phyloP scores from a whole-genome alignment of 1,140 invertebrate species.

The Hylaeus volcanicus region DNA sequence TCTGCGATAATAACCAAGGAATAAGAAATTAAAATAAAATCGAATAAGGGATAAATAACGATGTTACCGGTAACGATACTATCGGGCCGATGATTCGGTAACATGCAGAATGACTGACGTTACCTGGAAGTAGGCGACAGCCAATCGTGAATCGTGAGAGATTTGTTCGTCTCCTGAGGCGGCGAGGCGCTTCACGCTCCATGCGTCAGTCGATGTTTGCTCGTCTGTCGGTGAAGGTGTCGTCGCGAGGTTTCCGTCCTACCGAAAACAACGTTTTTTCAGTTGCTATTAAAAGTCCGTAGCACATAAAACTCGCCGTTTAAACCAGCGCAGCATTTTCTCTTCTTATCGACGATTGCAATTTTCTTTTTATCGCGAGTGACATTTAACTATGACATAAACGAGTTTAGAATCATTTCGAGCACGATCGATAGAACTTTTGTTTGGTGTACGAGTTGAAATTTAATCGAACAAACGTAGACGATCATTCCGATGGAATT shows the following conservation, averaged over 20 bases:
- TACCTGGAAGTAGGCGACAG: conserved; percentile 40
- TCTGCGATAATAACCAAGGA: neutral
- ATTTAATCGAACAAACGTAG: neutral
- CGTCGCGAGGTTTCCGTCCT: neutral
- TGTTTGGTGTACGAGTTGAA: neutral
- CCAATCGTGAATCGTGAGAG: conserved; percentile 39
- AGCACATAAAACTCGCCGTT: conserved; percentile 4
- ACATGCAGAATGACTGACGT: conserved; percentile 19
- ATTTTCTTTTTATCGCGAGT: neutral
- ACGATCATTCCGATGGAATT: neutral
- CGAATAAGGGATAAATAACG: neutral
- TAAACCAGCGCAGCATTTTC: neutral
- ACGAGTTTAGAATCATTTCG: no score
- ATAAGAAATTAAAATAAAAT: neutral
- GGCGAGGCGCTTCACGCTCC: conserved; percentile 27
- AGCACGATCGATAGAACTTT: neutral
- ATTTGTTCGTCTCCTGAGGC: conserved; percentile 48
- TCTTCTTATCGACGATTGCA: neutral
- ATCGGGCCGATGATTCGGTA: conserved; percentile 4
- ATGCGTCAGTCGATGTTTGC: conserved; percentile 59
- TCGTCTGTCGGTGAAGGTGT: conserved; percentile 56
- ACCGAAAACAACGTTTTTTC: conserved; percentile 21
- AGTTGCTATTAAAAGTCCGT: neutral
- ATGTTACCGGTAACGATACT: neutral
- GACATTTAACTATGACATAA: neutral